phyloP scores from a whole-genome alignment of 2,113 vertebrate genomes.

The Otolemur garnettii region DNA sequence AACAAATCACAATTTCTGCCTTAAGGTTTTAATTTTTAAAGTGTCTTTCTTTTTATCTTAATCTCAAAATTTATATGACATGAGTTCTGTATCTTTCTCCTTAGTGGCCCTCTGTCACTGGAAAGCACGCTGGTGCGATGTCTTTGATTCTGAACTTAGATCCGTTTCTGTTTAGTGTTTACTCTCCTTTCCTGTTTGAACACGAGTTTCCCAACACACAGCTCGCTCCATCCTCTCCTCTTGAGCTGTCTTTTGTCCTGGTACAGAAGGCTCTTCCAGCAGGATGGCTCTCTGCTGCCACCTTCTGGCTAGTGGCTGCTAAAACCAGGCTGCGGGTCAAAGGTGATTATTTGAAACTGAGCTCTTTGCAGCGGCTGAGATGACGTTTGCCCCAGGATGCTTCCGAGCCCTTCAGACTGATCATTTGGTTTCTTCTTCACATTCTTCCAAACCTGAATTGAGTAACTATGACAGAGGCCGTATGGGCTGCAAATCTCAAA shows the following conservation, averaged over 20 bases:
- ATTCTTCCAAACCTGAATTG: not conserved
- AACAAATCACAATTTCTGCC: not conserved
- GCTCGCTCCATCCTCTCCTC: not conserved
- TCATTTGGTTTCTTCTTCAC: not conserved
- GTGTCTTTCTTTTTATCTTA: not conserved
- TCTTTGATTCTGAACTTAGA: not conserved
- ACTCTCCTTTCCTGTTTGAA: not conserved
- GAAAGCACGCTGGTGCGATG: not conserved
- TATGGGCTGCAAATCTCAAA: not conserved
- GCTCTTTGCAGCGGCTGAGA: not conserved
- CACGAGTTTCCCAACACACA: rapidly evolving
- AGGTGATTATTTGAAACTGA: not conserved
- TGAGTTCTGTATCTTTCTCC: not conserved
- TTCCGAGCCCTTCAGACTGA: not conserved
- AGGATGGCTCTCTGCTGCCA: slow-evolving; percentile 80
- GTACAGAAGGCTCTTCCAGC: not conserved
- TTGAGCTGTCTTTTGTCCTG: not conserved
- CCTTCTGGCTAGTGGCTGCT: slow-evolving; percentile 69
- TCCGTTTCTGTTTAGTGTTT: not conserved
- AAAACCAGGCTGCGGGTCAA: slow-evolving; percentile 17
- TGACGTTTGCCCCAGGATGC: not conserved
- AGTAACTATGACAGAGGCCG: not conserved
- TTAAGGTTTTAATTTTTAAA: slow-evolving; percentile 19
- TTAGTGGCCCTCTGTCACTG: not conserved
- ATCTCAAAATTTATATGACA: not conserved